These are phyloP conservation scores for Gasterosteus nipponicus DNA, from an alignment of 2,113 vertebrate species.

Conservation along the genomic window DNA sequence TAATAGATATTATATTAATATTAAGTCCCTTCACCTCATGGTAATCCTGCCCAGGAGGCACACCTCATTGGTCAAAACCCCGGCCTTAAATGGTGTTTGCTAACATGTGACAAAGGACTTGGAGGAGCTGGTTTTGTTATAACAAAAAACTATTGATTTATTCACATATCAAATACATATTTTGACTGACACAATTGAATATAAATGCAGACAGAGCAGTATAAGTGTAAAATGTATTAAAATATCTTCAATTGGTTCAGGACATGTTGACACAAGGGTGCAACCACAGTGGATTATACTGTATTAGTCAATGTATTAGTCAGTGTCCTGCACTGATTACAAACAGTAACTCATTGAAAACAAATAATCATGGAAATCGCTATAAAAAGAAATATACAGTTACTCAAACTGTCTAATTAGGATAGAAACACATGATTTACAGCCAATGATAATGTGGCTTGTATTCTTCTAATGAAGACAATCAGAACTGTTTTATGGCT, in stretches of 20 bases:
- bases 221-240: neutral
- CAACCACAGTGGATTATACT: conserved; percentile 27
- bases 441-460: neutral
- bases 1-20: too few species aligned
- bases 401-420: neutral
- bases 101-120: neutral
- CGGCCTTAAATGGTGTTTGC: neutral
- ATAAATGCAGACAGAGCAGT: conserved; percentile 22
- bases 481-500: conserved; percentile 2
- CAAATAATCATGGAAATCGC: conserved; percentile 13
- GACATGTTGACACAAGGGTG: neutral
- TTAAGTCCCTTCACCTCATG: neutral
- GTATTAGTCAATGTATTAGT: conserved; percentile 37
- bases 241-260: too few species aligned
- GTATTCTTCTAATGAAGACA: neutral
- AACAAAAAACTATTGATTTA: conserved; percentile 25
- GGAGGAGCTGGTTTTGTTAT: neutral
- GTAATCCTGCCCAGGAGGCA: neutral
- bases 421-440: neutral
- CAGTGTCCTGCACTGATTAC: conserved; percentile 67
- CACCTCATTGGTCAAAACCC: neutral
- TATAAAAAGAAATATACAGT: conserved; percentile 16
- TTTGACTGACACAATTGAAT: conserved; percentile 3
- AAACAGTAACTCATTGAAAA: conserved; percentile 31
- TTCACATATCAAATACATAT: conserved; percentile 29